Percentiles rank a stretch among this genome's conserved stretches.
Evolutionary conservation across 2,113 vertebrate genomes (phyloP).

Genomic region (Spheniscus mendiculus): DNA sequence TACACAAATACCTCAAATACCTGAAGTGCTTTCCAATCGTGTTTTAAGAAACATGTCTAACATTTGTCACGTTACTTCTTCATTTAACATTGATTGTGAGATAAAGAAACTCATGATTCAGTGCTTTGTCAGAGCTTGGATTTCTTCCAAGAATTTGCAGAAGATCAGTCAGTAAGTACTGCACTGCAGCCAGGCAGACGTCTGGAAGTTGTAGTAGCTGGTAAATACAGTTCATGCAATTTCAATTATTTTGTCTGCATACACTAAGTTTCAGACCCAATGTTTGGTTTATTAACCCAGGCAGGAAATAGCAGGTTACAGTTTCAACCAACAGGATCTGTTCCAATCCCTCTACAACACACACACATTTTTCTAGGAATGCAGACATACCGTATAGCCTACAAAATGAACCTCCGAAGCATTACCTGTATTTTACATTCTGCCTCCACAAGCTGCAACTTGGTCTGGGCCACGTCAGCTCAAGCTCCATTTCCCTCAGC

Average conservation of each 20-base stretch:
- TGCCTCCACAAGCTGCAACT: conserved; percentile 95
- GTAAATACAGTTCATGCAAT: conserved; percentile 6
- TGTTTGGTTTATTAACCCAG: background rate
- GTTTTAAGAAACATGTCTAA: conserved; percentile 41
- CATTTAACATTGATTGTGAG: background rate
- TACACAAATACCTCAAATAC: background rate
- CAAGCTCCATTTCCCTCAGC: conserved; percentile 97
- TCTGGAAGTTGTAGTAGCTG: conserved; percentile 22
- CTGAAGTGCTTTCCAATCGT: background rate
- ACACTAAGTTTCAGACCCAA: background rate
- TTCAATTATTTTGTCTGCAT: conserved; percentile 20
- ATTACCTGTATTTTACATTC: conserved; percentile 98
- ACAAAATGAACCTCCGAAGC: background rate
- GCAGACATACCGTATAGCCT: background rate
- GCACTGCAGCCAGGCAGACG: conserved; percentile 50
- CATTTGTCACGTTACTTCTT: conserved; percentile 23
- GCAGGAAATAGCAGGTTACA: conserved; percentile 38
- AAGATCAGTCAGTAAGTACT: background rate
- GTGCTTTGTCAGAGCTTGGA: conserved; percentile 11
- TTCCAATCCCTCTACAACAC: background rate
- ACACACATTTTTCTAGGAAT: background rate
- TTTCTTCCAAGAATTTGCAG: conserved; percentile 37
- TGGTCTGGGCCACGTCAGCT: conserved; percentile 97
- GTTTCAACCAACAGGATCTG: conserved; percentile 1
- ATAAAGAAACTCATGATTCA: conserved; percentile 35